A percentile compares a stretch with the other conserved stretches of the same genome.
These are phyloP conservation scores for Aurelia coerulea DNA, from an alignment of 30 jellyfish, hydroid and myxozoan species.

Conservation along the genomic window DNA sequence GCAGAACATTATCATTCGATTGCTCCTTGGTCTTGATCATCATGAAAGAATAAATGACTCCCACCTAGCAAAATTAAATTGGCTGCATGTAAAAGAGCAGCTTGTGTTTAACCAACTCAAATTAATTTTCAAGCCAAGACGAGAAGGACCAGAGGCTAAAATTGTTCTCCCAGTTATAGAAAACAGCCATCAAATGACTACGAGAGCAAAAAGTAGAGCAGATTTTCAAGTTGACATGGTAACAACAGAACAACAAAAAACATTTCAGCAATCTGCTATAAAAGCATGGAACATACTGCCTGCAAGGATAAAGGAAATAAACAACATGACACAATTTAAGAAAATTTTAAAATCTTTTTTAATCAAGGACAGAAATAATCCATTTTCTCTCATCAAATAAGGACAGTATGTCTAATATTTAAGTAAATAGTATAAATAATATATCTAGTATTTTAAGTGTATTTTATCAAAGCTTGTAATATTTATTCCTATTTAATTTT, in stretches of 20 bases:
- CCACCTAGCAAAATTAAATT: slow-evolving; percentile 68
- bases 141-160: slow-evolving; percentile 54
- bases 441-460: not conserved
- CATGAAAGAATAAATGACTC: slow-evolving; percentile 51
- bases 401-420: not conserved
- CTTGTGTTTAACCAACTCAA: slow-evolving; percentile 45
- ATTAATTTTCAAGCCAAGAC: slow-evolving; percentile 52
- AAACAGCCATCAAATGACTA: slow-evolving; percentile 32
- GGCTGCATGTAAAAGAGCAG: slow-evolving; percentile 62
- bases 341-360: slow-evolving; percentile 24
- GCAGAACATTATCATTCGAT: slow-evolving; percentile 48
- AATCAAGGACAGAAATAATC: not conserved
- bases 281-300: slow-evolving; percentile 28
- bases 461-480: slow-evolving; percentile 42
- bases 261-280: slow-evolving; percentile 32
- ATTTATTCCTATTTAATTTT: not conserved
- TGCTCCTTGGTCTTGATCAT: slow-evolving; percentile 45
- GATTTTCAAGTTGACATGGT: slow-evolving; percentile 43
- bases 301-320: slow-evolving; percentile 18
- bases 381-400: not conserved
- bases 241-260: slow-evolving; percentile 45
- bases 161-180: slow-evolving; percentile 45
- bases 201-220: slow-evolving; percentile 38
- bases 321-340: slow-evolving; percentile 39
- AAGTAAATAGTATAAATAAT: slow-evolving; percentile 12